Base-by-base conservation (phyloP, 1,140 invertebrate species). In the Drosophila kohkoa region DNA sequence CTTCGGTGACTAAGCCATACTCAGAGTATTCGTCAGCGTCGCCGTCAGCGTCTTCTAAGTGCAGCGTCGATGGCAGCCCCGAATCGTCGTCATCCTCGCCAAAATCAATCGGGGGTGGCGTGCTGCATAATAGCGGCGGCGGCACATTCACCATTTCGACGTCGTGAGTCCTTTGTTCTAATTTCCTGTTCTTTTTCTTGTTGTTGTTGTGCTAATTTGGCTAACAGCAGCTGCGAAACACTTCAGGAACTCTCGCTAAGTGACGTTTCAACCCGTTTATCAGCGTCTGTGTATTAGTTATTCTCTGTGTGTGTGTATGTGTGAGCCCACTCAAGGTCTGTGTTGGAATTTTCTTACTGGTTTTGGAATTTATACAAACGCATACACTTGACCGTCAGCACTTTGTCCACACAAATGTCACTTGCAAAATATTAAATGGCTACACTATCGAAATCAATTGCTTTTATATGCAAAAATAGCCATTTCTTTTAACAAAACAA, bases 41-140 rank as follows among this genome's bases (percentile, higher is more conserved):
- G 75, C 60, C 75, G 45, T 91, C 88, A 76, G 58, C 75, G 45
- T 91, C 81, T 52, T 80, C 80, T 82, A 94, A 91, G 81, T 89
- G 93, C 78, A 87, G 94, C 92, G 72, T 93, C 91, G 85, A 94
- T 91, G 75, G 93, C 82, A 77, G 93, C 92, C 94, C 94, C 82
- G 95, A 95, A 85, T 95, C 95, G 52, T 95, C 94, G 58, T 95
- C 94, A 3, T 94, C 94, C 69, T 95, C 94, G 28, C 93, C 93
- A 74, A 93, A 93, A 81, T 94, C 94, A 43, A 95, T 93, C 28
- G 95, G 95, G 55, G 95, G 95, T 71, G 95, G 95, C 25, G 95
- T 94, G 66, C 94, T 95, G 78, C 95, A 95, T 49, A 95, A 93
- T 66, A 95, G 90, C 41, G 95, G 95, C 79, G 94, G 94, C 80